Evolutionary conservation across 2,797 vertebrate species (phyloP), one percentile per base, ranked within the genome.

Genomic region (Leptatherina wallacei): DNA sequence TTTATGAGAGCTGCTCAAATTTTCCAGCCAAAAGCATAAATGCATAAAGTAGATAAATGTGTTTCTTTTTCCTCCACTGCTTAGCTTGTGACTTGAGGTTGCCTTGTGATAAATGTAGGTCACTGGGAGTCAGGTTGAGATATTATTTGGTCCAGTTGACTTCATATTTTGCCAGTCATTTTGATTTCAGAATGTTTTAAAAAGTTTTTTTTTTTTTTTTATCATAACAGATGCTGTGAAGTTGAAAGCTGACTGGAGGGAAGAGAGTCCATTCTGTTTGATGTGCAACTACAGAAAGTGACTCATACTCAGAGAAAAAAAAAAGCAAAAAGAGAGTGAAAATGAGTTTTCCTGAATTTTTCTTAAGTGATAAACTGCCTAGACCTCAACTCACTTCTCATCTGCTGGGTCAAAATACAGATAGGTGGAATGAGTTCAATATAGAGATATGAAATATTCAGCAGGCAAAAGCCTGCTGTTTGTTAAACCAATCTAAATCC

Each of bases 361-460:
- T 65, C 73, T 51, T 78, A 67, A 84, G 84, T 88, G 65, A 76
- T 3, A 58, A 72, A 74, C 12, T 68, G 68, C 70, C 61, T 60
- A 70, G 60, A 73, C 33, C 49, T 33, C 61, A 80, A 74, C 80
- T 75, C 79, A 74, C 72, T 79, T 80, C 66, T 72, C 82, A 81
- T 88, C 80, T 85, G 71, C 73, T 22, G 72, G 81, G 85, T 89
- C 82, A 85, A 79, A 65, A 83, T 38, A 72, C 75, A 82, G 75
- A 84, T 78, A 76, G 80, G 80, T 78, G 71, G 72, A 81, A 80
- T 68, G 71, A 75, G 82, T 84, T 75, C 71, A 85, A 79, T 76
- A 78, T 63, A 55, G 35, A 80, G 63, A 75, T 73, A 86, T 88
- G 71, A 92, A 87, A 82, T 80, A 90, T 87, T 89, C 89, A 88